Evolutionary conservation across 2,113 vertebrate species (phyloP).

Genomic region (Okapia johnstoni): DNA sequence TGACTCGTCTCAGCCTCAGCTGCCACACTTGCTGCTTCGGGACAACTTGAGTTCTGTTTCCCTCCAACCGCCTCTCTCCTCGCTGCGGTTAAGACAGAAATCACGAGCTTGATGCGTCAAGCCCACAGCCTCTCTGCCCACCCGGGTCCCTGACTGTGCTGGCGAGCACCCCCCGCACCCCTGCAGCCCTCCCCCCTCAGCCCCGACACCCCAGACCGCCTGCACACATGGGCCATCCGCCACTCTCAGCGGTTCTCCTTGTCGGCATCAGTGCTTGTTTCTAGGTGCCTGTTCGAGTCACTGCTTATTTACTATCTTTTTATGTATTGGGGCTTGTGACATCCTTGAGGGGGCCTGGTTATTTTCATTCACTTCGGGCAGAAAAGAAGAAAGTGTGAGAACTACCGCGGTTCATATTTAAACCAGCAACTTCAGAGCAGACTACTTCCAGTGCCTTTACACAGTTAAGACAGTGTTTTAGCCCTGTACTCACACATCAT

Average conservation of each 20-base stretch:
- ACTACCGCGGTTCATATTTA: accelerated
- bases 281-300: not conserved
- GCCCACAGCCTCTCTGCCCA: too few species aligned
- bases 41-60: not conserved
- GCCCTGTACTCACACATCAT: accelerated
- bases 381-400: not conserved
- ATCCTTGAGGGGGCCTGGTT: not conserved
- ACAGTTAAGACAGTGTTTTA: accelerated
- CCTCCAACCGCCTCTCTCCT: accelerated
- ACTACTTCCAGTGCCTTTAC: accelerated
- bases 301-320: not conserved
- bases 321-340: accelerated
- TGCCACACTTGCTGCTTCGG: not conserved
- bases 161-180: too few species aligned
- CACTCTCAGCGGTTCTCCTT: accelerated
- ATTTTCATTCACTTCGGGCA: not conserved
- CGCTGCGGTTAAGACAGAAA: not conserved
- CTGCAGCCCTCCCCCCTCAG: accelerated
- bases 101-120: accelerated
- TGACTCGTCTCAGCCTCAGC: accelerated
- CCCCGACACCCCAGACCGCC: accelerated
- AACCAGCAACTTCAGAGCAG: accelerated
- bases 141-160: not conserved
- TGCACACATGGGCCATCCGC: accelerated
- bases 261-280: not conserved